These are phyloP conservation scores for Rhamphomyia laevipes DNA, from an alignment of 2,888 invertebrate genomes.

Conservation along the genomic window DNA sequence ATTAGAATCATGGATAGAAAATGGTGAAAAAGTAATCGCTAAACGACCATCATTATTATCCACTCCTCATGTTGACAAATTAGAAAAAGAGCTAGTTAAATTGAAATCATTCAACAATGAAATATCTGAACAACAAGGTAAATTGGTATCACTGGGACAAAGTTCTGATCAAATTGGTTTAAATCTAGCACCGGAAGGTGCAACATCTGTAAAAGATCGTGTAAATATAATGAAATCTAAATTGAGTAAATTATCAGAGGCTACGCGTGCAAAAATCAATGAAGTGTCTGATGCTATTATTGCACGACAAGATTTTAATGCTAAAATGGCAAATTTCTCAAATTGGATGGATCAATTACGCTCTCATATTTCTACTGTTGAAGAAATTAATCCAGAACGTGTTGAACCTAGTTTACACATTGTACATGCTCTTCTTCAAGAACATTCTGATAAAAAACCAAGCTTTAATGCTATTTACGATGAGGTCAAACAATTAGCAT, in stretches of 20 bases:
- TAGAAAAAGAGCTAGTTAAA: constrained; percentile 64
- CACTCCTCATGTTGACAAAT: constrained; percentile 59
- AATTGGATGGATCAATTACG: constrained; percentile 68
- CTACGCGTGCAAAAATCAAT: constrained; percentile 63
- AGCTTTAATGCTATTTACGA: constrained; percentile 66
- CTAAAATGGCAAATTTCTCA: constrained; percentile 63
- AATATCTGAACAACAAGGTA: constrained; percentile 74
- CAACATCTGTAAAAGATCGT: constrained; percentile 54
- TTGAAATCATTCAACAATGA: constrained; percentile 74
- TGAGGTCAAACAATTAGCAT: constrained; percentile 67
- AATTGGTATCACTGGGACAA: constrained; percentile 67
- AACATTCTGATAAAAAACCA: constrained; percentile 73
- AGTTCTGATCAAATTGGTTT: constrained; percentile 68
- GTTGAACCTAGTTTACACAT: constrained; percentile 68
- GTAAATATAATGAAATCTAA: constrained; percentile 63
- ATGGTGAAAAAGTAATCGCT: constrained; percentile 50
- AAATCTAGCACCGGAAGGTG: constrained; percentile 66
- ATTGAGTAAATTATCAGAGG: constrained; percentile 63
- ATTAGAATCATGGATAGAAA: constrained; percentile 64
- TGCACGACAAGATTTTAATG: constrained; percentile 71
- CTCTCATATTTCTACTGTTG: constrained; percentile 60
- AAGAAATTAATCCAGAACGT: constrained; percentile 69
- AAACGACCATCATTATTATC: constrained; percentile 49
- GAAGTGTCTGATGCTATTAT: constrained; percentile 70
- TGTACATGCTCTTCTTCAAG: constrained; percentile 68